Evolutionary conservation across 2,797 vertebrate species (phyloP), one percentile per base, ranked within the genome.

Genomic region (Centroberyx gerrardi): DNA sequence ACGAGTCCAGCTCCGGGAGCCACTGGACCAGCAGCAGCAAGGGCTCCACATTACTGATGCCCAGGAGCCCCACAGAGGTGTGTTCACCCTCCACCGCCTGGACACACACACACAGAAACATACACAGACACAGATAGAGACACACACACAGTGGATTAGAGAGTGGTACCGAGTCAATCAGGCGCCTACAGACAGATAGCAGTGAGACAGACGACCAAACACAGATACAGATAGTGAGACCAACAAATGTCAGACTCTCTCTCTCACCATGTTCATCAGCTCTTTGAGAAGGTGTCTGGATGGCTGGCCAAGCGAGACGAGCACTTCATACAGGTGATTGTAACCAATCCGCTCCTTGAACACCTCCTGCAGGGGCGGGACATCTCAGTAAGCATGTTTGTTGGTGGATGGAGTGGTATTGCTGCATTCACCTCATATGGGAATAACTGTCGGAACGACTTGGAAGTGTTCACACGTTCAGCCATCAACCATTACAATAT

Each of bases 311-410:
- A 99, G 91, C 0, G 97, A 98, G 74, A 96, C 95, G 38, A 99
- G 93, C 82, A 99, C 97, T 84, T 99, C 98, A 38, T 95, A 97
- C 85, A 99, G 93, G 81, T 99, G 98, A 53, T 95, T 96, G 82
- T 99, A 99, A 58, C 98, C 98, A 81, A 99, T 99, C 81, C 98
- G 93, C 92, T 99, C 98, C 89, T 99, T 99, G 93, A 99, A 99
- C 76, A 99, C 97, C 88, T 99, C 98, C 98, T 99, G 83, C 56
- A 76, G 64, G 53, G 2, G 9, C 3, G 12, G 15, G 44, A 56
- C 4, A 3, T 36, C 14, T 49, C 38, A 7, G 56, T 54, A 1
- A 58, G 27, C 6, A 3, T 55, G 59, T 12, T 42, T 55, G 29
- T 44, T 17, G 22, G 59, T 55, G 44, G 33, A 13, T 18, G 8